Evolutionary conservation across 2,888 invertebrate species (phyloP), one percentile per base, ranked within the genome.

Genomic region (Caprella mutica): DNA sequence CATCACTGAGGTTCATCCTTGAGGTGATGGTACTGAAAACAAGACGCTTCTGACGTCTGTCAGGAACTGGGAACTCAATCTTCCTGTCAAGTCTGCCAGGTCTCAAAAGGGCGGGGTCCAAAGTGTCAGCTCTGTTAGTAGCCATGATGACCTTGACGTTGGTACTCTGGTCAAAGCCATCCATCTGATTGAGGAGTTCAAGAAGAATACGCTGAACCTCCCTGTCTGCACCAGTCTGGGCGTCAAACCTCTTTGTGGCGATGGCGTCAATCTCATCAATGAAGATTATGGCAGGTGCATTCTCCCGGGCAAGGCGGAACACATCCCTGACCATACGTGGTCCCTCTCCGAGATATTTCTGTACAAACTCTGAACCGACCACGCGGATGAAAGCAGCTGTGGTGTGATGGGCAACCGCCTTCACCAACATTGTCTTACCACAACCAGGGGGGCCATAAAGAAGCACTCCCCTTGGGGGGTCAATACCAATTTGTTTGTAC

Each of bases 261-360:
- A 99, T 98, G 35, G 98, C 98, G 75, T 99, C 98, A 69, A 98
- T 98, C 77, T 98, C 98, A 76, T 98, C 98, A 70, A 99, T 98
- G 73, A 98, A 99, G 68, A 99, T 98, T 68, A 98, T 99, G 1
- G 97, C 96, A 1, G 98, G 98, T 1, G 96, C 88, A 76, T 99
- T 98, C 75, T 99, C 98, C 73, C 97, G 94, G 19, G 98, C 98
- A 65, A 99, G 79, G 69, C 98, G 84, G 75, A 98, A 98, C 14
- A 99, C 97, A 73, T 99, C 98, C 63, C 98, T 81, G 30, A 98
- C 98, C 98, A 98, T 98, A 55, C 98, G 82, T 0, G 98, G 97
- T 0, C 98, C 98, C 74, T 98, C 98, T 33, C 98, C 98, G 55
- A 98, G 78, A 72, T 98, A 98, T 72, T 99, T 98, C 76, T 98